These are phyloP conservation scores for Liasis olivaceus DNA, from an alignment of 2,797 vertebrate genomes.

Conservation along the genomic window DNA sequence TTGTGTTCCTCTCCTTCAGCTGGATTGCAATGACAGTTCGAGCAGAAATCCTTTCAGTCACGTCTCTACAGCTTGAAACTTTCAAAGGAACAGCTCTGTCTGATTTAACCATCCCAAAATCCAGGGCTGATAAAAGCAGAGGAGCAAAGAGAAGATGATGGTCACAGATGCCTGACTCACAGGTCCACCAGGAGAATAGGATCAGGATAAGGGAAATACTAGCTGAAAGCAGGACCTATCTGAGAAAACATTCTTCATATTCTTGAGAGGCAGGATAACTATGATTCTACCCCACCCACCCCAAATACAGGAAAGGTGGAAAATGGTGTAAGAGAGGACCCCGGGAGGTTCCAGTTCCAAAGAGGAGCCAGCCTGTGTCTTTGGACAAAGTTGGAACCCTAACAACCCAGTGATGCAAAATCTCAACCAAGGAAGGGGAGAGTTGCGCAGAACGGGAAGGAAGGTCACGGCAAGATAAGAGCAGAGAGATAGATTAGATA, in stretches of 20 bases:
- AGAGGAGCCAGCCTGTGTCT: neutral
- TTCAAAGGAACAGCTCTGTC: neutral
- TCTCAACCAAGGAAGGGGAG: neutral
- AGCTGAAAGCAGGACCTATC: neutral
- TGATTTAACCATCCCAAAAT: neutral
- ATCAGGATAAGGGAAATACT: neutral
- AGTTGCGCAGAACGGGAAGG: neutral
- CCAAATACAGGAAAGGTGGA: neutral
- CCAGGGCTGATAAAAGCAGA: neutral
- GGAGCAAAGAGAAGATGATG: no score
- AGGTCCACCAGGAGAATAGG: neutral
- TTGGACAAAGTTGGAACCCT: no score
- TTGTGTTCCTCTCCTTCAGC: no score
- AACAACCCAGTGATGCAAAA: neutral
- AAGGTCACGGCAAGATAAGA: constrained; percentile 49
- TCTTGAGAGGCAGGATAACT: neutral
- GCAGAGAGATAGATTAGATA: constrained; percentile 32
- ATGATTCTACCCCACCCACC: no score
- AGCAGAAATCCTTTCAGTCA: neutral
- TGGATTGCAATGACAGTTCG: neutral
- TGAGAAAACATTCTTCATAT: neutral
- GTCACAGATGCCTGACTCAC: neutral
- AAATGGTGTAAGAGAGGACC: neutral
- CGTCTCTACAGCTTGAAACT: neutral
- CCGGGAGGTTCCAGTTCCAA: no score